Conservation (phyloP, 2,797 vertebrate species). For the Bufotes viridis region DNA sequence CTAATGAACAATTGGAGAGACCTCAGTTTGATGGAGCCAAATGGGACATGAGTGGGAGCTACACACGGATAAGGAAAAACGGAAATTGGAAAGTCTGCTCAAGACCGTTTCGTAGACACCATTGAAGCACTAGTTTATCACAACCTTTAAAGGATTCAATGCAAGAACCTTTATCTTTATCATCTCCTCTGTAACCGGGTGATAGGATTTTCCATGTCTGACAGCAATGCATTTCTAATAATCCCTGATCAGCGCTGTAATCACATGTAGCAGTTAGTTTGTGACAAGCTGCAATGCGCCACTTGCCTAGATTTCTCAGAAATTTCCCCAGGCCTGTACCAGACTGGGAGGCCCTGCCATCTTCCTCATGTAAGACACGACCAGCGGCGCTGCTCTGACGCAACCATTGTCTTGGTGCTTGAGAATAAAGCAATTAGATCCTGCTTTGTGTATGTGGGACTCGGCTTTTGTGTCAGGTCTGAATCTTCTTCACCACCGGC, state of each 20-base stretch:
- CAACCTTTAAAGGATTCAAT: neutral
- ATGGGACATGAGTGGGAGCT: neutral
- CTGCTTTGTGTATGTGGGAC: constrained; percentile 28
- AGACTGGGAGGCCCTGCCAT: constrained; percentile 31
- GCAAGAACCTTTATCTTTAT: neutral
- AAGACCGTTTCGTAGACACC: neutral
- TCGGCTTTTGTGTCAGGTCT: constrained; percentile 30
- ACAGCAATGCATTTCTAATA: constrained; percentile 7
- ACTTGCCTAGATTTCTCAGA: constrained; percentile 3
- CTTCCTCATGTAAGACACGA: constrained; percentile 45
- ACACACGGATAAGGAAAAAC: neutral
- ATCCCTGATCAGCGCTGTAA: constrained; percentile 26
- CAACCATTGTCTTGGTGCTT: constrained; percentile 22
- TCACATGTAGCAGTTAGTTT: constrained; percentile 33
- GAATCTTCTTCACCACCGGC: constrained; percentile 45
- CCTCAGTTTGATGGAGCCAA: neutral
- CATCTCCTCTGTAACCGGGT: neutral
- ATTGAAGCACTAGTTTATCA: neutral
- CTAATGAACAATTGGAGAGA: neutral
- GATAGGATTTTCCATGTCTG: neutral
- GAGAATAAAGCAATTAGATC: constrained; percentile 49
- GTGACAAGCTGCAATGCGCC: constrained; percentile 14
- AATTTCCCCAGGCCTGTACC: constrained; percentile 32
- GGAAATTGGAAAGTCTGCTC: neutral
- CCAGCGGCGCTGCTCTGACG: neutral